phyloP scores from a whole-genome alignment of 2,888 invertebrate species.

The Cryptosula pallasiana region DNA sequence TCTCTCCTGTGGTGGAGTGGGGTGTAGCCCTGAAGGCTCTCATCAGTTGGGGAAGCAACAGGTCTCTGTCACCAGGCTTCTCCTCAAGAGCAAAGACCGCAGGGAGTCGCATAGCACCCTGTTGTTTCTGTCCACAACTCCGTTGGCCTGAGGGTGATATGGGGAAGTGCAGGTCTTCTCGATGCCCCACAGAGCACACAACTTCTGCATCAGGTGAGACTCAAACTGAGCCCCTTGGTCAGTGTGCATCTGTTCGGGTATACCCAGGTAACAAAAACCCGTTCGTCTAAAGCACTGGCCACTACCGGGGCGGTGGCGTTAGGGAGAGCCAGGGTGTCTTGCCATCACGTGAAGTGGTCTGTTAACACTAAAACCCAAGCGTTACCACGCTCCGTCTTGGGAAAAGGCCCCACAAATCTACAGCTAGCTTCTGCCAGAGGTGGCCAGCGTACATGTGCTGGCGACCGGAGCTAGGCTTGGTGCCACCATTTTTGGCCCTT shows the following conservation, averaged over 20 bases:
- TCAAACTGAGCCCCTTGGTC: constrained; percentile 6
- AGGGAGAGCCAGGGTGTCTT: neutral
- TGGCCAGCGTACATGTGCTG: neutral
- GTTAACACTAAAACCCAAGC: neutral
- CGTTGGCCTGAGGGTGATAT: neutral
- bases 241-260: neutral
- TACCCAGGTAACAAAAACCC: constrained; percentile 1
- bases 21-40: neutral
- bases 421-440: neutral
- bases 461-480: neutral
- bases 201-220: neutral
- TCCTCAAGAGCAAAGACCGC: neutral
- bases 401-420: neutral
- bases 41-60: neutral
- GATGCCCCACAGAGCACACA: neutral
- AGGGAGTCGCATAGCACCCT: neutral
- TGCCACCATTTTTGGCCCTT: neutral
- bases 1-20: neutral
- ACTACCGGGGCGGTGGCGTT: constrained; percentile 14
- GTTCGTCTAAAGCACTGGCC: neutral
- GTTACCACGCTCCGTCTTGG: neutral
- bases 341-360: neutral
- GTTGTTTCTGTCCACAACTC: neutral
- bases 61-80: neutral
- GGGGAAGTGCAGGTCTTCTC: neutral